Base-by-base conservation (phyloP, 2,797 vertebrate species). In the Sciurus carolinensis region DNA sequence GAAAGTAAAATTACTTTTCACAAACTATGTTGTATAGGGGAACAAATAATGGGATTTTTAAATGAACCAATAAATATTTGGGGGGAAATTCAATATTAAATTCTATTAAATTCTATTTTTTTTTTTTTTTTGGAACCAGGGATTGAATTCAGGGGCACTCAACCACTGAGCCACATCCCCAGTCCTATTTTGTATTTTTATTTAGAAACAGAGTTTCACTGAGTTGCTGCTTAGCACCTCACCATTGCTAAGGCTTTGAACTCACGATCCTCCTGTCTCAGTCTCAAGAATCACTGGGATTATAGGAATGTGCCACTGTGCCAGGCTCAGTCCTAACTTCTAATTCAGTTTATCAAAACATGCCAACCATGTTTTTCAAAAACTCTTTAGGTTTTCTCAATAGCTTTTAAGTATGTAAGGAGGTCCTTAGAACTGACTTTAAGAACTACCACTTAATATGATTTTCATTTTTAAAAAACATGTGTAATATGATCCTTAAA, bases 301-400 rank as follows among this genome's bases (percentile, higher is more conserved):
- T 47, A 47, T 8, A 47, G 44, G 9, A 7, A 7, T 47, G 44
- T 9, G 44, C 44, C 44, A 47, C 44, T 47, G 44, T 47, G 44
- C 44, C 7, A 1, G 9, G 44, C 39, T 83, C 10, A 82, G 28
- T 69, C 90, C 92, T 44, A 50, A 80, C 69, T 85, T 82, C 7
- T 26, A 91, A 92, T 50, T 57, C 47, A 88, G n/a, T 66, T 7
- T 66, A 44, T 83, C 18, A 62, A 91, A 88, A 73, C 30, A 88
- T 50, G 1, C 1, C 36, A 69, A 81, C 12, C 15, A 64, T 67
- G 5, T 33, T 54, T 79, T 79, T 5, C 44, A 62, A 67, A 72
- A 88, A 13, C 11, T 64, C 62, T n/a, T 24, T 12, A 26, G 39
- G 2, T 9, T 6, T 80, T 71, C n/a, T 91, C 26, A 67, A 42